Evolutionary conservation across 1,140 invertebrate species (phyloP), one percentile per base, ranked within the genome.

Genomic region (Ooceraea biroi): DNA sequence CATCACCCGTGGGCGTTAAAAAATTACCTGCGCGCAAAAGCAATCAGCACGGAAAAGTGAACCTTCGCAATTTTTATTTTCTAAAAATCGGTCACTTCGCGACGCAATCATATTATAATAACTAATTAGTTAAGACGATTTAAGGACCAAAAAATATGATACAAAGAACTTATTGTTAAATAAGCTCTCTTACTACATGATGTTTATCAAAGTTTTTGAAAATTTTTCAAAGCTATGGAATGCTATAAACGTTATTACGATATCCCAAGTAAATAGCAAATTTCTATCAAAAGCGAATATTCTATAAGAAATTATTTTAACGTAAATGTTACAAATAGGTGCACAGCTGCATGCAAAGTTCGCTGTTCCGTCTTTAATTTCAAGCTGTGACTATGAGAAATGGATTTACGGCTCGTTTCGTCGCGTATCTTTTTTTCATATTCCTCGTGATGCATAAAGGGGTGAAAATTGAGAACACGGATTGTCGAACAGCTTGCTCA

Each of bases 311-410:
- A 46, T 44, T 69, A 30, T 71, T 19, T 1, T 0, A 36, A 30
- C 11, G 3, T 1, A n/a, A 12, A 57, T 7, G 1, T 50, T 25
- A 65, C n/a, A 12, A 46, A 46, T 46, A 7, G 25, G 27, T 27
- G 19, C 10, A 5, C 10, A 27, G 52, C 30, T 19, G 52, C 52
- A 10, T 10, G 5, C n/a, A 5, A 0, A 19, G n/a, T 22, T 55
- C 27, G 57, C 78, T 72, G 89, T 89, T 90, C 66, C 63, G 73
- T 65, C 52, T 88, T 92, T 92, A 90, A 92, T 92, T 92, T 91
- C 91, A 92, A 90, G 91, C 84, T 88, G 87, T 82, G 44, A 55
- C 0, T 22, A 41, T 17, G 72, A 61, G 57, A 73, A 78, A 63
- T 83, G 82, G 85, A 90, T 90, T 88, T 88, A 90, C 85, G 85